A percentile compares a stretch with the other conserved stretches of the same genome.
Evolutionary conservation across 2,797 vertebrate genomes (phyloP).

Genomic region (Dicrostonyx torquatus): DNA sequence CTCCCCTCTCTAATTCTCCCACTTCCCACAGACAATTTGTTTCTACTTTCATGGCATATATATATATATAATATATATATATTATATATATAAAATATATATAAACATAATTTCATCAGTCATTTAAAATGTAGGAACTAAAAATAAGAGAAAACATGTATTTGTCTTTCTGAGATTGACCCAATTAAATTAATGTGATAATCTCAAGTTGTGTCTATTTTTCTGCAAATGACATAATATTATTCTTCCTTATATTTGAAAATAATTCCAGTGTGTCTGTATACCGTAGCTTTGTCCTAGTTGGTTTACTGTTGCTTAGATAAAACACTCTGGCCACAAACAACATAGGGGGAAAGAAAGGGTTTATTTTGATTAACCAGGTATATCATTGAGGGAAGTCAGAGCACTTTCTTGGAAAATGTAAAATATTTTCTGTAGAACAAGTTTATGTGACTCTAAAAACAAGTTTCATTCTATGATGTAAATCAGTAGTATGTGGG

Average conservation of each 20-base stretch:
- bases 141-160: background rate
- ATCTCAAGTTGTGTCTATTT: background rate
- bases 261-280: background rate
- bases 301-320: too few species aligned
- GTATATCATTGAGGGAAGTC: background rate
- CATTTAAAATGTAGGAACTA: background rate
- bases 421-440: background rate
- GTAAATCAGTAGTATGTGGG: background rate
- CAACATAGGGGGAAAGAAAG: too few species aligned
- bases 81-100: too few species aligned
- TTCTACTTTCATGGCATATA: background rate
- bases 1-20: background rate
- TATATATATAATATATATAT: background rate
- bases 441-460: conserved; percentile 21
- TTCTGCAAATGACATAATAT: background rate
- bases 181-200: background rate
- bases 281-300: too few species aligned
- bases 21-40: background rate
- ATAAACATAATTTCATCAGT: background rate
- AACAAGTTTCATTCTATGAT: background rate
- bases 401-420: conserved; percentile 27
- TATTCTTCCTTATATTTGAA: background rate
- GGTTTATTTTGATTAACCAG: background rate
- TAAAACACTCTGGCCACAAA: background rate
- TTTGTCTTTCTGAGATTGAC: background rate